phyloP scores from a whole-genome alignment of 2,888 invertebrate genomes.

The Alviniconcha strummeri region DNA sequence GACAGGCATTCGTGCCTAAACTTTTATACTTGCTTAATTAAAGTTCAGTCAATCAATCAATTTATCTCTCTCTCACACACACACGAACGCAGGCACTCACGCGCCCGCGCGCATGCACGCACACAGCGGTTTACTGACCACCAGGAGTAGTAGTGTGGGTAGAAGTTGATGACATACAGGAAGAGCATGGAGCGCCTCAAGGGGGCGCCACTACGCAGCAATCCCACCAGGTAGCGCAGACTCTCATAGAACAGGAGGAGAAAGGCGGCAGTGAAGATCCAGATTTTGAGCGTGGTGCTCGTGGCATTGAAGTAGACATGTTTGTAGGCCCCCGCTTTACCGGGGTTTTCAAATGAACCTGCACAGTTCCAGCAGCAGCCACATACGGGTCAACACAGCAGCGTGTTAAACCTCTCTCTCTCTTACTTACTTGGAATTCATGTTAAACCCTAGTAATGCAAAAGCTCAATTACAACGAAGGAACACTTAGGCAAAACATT shows the following conservation, averaged over 20 bases:
- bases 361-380: not conserved
- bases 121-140: slow-evolving; percentile 50
- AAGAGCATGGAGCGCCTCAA: slow-evolving; percentile 62
- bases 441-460: not conserved
- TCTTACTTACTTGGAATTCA: not conserved
- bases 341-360: slow-evolving; percentile 66
- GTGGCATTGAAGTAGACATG: slow-evolving; percentile 72
- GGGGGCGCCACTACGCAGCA: slow-evolving; percentile 44
- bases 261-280: slow-evolving; percentile 63
- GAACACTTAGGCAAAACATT: no score
- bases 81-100: not conserved
- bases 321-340: slow-evolving; percentile 64
- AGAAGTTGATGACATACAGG: slow-evolving; percentile 65
- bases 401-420: not conserved
- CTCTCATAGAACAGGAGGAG: slow-evolving; percentile 67
- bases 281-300: slow-evolving; percentile 64
- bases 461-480: no score
- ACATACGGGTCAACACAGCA: no score
- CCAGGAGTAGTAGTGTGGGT: slow-evolving; percentile 73
- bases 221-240: slow-evolving; percentile 61
- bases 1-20: no score
- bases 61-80: no score
- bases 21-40: no score
- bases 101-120: not conserved
- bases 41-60: no score